These are phyloP conservation scores for Polypedilum pembai DNA, from an alignment of 1,140 invertebrate species.

Conservation along the genomic window DNA sequence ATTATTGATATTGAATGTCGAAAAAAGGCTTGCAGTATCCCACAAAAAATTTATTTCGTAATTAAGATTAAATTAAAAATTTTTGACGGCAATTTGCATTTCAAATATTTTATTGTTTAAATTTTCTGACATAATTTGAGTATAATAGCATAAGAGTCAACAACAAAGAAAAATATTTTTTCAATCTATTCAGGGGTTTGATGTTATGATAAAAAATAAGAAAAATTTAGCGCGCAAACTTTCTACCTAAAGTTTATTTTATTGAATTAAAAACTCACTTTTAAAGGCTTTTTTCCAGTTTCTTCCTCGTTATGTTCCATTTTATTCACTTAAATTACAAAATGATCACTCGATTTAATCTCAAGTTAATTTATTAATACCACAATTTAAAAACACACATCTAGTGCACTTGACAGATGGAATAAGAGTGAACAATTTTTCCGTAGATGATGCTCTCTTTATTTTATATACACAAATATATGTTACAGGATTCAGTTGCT, in stretches of 20 bases:
- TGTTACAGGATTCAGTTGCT: neutral
- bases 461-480: neutral
- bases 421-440: neutral
- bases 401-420: neutral
- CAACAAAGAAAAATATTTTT: neutral
- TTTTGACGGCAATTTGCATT: no score
- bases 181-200: neutral
- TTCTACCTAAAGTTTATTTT: neutral
- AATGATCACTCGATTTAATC: neutral
- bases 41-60: no score
- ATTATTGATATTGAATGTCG: no score
- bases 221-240: neutral
- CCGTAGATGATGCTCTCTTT: neutral
- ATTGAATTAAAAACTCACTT: neutral
- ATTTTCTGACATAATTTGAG: neutral
- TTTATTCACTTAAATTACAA: neutral
- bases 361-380: neutral
- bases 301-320: slow-evolving; percentile 20
- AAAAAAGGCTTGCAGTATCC: no score
- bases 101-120: no score
- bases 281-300: neutral
- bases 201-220: neutral
- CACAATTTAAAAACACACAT: neutral
- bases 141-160: neutral
- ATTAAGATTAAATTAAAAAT: no score